Conservation (phyloP, 2,113 vertebrate genomes). For the Boulengeromyrus knoepffleri region DNA sequence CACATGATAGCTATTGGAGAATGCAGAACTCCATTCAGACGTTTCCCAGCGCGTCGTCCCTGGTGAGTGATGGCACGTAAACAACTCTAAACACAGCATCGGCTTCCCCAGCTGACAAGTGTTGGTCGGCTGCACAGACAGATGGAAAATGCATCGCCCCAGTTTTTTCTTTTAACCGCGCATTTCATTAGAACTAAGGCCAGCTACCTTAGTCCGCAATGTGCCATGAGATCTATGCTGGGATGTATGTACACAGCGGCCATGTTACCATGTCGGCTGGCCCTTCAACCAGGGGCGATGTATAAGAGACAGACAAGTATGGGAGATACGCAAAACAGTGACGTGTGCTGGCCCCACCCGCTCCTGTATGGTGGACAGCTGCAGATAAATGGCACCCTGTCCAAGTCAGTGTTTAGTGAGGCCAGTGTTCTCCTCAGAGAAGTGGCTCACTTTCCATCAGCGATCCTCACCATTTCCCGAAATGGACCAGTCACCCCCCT, state of each 20-base stretch:
- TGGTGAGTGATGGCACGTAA: conserved; percentile 25
- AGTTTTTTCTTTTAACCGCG: neutral
- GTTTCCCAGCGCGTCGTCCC: conserved; percentile 21
- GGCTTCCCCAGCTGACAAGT: neutral
- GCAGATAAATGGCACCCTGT: neutral
- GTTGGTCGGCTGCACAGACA: neutral
- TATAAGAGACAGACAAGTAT: neutral
- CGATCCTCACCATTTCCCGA: neutral
- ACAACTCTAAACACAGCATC: neutral
- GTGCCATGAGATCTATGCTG: neutral
- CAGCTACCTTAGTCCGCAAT: neutral
- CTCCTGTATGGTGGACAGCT: neutral
- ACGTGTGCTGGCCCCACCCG: neutral
- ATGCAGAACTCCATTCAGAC: conserved; percentile 31
- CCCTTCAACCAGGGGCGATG: neutral
- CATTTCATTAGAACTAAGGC: neutral
- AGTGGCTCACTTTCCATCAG: neutral
- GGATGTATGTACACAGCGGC: neutral
- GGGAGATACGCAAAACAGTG: neutral
- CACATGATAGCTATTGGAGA: conserved; percentile 44
- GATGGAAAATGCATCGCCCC: neutral
- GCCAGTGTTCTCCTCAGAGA: neutral
- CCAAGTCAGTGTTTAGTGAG: neutral
- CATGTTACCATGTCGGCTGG: neutral
- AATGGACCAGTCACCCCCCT: neutral